Base-by-base conservation (phyloP, 2,113 vertebrate species). In the Seriola aureovittata region DNA sequence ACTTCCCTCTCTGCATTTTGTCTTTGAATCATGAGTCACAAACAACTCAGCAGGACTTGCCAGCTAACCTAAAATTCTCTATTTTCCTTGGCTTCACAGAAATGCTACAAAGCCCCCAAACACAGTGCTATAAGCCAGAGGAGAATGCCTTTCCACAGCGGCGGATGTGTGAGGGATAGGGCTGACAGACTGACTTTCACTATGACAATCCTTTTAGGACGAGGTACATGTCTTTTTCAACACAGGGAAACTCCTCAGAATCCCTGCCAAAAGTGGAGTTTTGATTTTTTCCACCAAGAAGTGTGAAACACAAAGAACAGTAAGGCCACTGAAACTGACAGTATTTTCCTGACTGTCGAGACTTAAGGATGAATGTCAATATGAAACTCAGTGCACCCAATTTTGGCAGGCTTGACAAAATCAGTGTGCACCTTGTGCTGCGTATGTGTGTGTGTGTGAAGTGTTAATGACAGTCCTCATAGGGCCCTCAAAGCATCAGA, bases 391-490 rank as follows among this genome's bases (percentile, higher is more conserved):
- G 52, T 1, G 38, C 32, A 54, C 44, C 46, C 69, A 1, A 23
- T 72, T 88, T 83, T 77, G 79, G 50, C 87, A 84, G 71, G 55
- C 65, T 81, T 81, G 81, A 86, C 69, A 71, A 74, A 84, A 82
- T 90, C 59, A 77, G 46, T 58, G 68, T 50, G 54, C 62, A 58
- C 21, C 21, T 12, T 59, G 71, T 10, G 25, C 36, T 87, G 69
- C 73, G 57, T 48, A 55, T 73, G 55, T 69, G 4, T 59, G 60
- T 87, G 65, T 79, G 70, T 79, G 71, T 89, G 77, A 85, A 82
- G 73, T 85, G 75, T 83, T 89, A 90, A 89, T 86, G 90, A 87
- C 82, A 80, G 82, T 76, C 83, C 90, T 91, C 80, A 46, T 65
- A 87, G 84, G 88, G 72, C 54, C 77, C 80, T 80, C 73, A 59